phyloP scores from a whole-genome alignment of 2,888 invertebrate genomes.

The Tigriopus californicus region DNA sequence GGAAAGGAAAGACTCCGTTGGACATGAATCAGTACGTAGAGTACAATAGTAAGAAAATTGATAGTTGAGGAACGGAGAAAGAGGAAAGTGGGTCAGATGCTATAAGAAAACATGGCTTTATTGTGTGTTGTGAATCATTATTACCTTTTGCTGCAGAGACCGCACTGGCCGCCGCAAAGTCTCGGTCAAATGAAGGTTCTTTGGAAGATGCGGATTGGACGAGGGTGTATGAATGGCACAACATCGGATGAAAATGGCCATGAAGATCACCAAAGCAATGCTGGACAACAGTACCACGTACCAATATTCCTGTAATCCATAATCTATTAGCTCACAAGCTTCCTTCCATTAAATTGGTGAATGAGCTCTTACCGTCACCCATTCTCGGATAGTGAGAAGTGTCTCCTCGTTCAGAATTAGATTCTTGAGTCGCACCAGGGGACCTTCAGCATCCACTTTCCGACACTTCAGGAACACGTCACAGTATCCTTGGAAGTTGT shows the following conservation, averaged over 20 bases:
- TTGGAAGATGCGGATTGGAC: slow-evolving; percentile 90
- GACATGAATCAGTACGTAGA: neutral
- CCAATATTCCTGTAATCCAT: slow-evolving; percentile 55
- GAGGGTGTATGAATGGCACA: slow-evolving; percentile 99
- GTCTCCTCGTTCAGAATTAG: slow-evolving; percentile 78
- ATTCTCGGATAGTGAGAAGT: slow-evolving; percentile 64
- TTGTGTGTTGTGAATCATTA: no score
- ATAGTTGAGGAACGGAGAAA: no score
- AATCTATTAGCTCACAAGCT: slow-evolving; percentile 24
- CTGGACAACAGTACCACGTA: slow-evolving; percentile 84
- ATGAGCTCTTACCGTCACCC: slow-evolving; percentile 51
- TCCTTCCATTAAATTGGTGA: slow-evolving; percentile 2
- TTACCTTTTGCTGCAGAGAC: slow-evolving; percentile 66
- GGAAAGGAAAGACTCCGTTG: neutral
- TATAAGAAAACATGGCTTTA: neutral
- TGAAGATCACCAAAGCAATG: slow-evolving; percentile 74
- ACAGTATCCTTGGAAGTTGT: slow-evolving; percentile 98
- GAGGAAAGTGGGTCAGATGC: neutral
- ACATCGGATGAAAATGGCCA: slow-evolving; percentile 96
- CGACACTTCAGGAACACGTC: slow-evolving; percentile 98
- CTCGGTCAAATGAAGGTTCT: slow-evolving; percentile 79
- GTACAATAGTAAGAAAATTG: no score
- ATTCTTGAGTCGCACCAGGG: slow-evolving; percentile 86
- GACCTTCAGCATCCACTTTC: slow-evolving; percentile 92
- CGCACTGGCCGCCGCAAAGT: slow-evolving; percentile 77